phyloP scores from a whole-genome alignment of 2,113 vertebrate species.

The Sprattus sprattus region DNA sequence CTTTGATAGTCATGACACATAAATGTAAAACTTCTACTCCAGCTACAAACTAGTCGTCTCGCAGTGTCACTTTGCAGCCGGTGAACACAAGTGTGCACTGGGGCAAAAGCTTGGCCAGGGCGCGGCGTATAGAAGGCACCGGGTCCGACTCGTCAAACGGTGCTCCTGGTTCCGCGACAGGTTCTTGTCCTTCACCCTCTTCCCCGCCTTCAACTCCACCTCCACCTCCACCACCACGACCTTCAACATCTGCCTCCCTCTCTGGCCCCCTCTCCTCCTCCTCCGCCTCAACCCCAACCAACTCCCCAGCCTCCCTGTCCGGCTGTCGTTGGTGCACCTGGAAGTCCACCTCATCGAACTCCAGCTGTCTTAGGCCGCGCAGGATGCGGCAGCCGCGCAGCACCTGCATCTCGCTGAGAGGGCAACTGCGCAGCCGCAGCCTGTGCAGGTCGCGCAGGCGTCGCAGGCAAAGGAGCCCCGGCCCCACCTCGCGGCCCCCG shows the following conservation, averaged over 20 bases:
- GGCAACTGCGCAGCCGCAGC: conserved; percentile 67
- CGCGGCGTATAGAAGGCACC: conserved; percentile 62
- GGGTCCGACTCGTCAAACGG: conserved; percentile 56
- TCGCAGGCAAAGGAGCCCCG: conserved; percentile 68
- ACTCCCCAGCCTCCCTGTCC: conserved; percentile 11
- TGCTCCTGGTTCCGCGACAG: neutral
- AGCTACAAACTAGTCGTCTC: conserved; percentile 53
- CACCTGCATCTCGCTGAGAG: conserved; percentile 66
- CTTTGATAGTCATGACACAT: neutral
- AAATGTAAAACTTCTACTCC: neutral
- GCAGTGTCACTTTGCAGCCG: conserved; percentile 66
- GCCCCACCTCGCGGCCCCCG: conserved; percentile 71
- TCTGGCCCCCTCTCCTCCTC: conserved; percentile 47
- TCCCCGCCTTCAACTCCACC: conserved; percentile 21
- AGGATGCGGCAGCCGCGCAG: conserved; percentile 69
- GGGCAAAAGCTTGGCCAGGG: conserved; percentile 64
- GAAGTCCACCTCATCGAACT: conserved; percentile 71
- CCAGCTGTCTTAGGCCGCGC: conserved; percentile 60
- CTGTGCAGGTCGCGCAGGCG: conserved; percentile 67
- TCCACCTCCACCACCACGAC: neutral
- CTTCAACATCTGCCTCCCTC: conserved; percentile 32
- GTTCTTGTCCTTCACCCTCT: neutral
- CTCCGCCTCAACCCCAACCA: conserved; percentile 36
- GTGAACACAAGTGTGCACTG: conserved; percentile 65
- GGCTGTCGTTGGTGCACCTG: conserved; percentile 58